phyloP scores from a whole-genome alignment of 1,140 invertebrate genomes.

The Bilobella aurantiaca region DNA sequence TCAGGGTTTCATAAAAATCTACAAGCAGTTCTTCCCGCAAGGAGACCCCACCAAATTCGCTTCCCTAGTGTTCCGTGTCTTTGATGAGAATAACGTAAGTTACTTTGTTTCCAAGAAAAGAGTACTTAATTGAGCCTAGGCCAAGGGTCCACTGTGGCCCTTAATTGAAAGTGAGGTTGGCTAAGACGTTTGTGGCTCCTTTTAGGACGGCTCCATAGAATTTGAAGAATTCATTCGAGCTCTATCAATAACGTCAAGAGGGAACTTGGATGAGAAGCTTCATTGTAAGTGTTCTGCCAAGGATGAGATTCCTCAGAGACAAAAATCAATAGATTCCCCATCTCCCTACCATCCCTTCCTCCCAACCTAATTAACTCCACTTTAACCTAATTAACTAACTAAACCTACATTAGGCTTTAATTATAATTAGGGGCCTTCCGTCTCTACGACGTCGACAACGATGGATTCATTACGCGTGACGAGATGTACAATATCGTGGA shows the following conservation, averaged over 20 bases:
- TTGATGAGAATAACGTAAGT: slow-evolving; percentile 56
- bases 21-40: slow-evolving; percentile 58
- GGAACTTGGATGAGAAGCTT: slow-evolving; percentile 90
- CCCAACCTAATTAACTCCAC: too few relatives aligned
- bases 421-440: slow-evolving; percentile 97
- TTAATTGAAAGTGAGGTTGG: background rate
- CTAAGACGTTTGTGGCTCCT: background rate
- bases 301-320: background rate
- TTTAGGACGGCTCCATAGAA: slow-evolving; percentile 90
- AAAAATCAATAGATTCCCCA: slow-evolving; percentile 11
- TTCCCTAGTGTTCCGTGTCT: slow-evolving; percentile 55
- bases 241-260: slow-evolving; percentile 86
- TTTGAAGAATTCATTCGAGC: slow-evolving; percentile 96
- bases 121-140: too few relatives aligned
- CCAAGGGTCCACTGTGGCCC: too few relatives aligned
- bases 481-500: slow-evolving; percentile 99
- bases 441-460: slow-evolving; percentile 91
- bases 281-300: slow-evolving; percentile 65
- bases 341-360: slow-evolving; percentile 13
- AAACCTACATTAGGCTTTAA: too few relatives aligned
- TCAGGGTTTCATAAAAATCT: slow-evolving; percentile 57
- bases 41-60: slow-evolving; percentile 57
- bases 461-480: slow-evolving; percentile 86
- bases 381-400: too few relatives aligned
- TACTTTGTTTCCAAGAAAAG: too few relatives aligned